Evolutionary conservation across 2,888 invertebrate genomes (phyloP).

Genomic region (Chouioia cunea): DNA sequence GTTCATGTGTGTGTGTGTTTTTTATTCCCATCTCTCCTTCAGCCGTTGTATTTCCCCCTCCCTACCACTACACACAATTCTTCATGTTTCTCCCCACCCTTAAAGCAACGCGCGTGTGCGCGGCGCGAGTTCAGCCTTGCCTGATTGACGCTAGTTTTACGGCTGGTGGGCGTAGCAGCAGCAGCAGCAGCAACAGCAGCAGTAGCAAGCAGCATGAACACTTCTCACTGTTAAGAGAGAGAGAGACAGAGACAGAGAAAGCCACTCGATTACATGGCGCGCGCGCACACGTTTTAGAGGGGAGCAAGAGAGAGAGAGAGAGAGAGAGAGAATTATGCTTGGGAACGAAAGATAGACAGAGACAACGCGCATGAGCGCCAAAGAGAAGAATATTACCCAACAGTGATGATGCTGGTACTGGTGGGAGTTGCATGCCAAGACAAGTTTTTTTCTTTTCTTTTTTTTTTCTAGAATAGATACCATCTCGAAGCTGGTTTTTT

Average conservation of each 20-base stretch:
- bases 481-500: too few species aligned
- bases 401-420: too few species aligned
- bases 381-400: too few species aligned
- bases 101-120: neutral
- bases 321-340: neutral
- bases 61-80: neutral
- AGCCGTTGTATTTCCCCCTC: neutral
- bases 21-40: constrained; percentile 12
- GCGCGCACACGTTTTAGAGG: constrained; percentile 20
- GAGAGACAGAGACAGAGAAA: constrained; percentile 25
- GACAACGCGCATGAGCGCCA: neutral
- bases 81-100: constrained; percentile 13
- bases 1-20: too few species aligned
- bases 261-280: constrained; percentile 45
- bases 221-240: constrained; percentile 6
- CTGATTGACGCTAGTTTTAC: constrained; percentile 49
- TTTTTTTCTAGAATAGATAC: too few species aligned
- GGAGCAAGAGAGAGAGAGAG: constrained; percentile 15
- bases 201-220: too few species aligned
- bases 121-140: constrained; percentile 24
- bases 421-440: too few species aligned
- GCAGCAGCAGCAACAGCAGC: constrained; percentile 28
- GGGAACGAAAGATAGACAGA: constrained; percentile 7
- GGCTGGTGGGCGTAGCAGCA: constrained; percentile 48
- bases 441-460: too few species aligned